A percentile compares a stretch with the other conserved stretches of the same genome.
Evolutionary conservation across 2,888 invertebrate genomes (phyloP).

Genomic region (Platerodrilus igneus): DNA sequence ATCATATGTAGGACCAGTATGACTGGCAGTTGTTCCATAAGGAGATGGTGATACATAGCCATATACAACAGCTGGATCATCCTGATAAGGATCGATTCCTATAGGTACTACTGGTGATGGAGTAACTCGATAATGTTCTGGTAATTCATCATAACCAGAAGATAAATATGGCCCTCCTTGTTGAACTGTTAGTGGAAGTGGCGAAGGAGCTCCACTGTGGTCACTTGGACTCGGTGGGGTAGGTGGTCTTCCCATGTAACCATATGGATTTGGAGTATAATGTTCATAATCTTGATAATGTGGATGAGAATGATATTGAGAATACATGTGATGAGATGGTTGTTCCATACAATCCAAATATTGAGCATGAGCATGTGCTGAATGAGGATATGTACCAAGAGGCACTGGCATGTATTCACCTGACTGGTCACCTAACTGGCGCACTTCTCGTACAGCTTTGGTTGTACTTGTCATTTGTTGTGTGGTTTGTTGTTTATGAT

Average conservation of each 20-base stretch:
- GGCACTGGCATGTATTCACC: conserved; percentile 54
- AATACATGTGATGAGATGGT: conserved; percentile 48
- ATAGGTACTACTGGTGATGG: conserved; percentile 60
- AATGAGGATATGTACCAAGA: conserved; percentile 46
- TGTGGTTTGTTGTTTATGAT: conserved; percentile 64
- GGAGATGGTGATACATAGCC: conserved; percentile 63
- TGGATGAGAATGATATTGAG: conserved; percentile 50
- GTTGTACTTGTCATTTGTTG: conserved; percentile 69
- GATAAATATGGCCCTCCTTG: conserved; percentile 53
- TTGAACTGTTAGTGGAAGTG: conserved; percentile 48
- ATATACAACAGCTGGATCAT: conserved; percentile 60
- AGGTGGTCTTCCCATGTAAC: conserved; percentile 49
- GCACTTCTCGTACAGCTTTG: conserved; percentile 63
- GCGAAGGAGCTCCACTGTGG: conserved; percentile 54
- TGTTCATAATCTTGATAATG: conserved; percentile 58
- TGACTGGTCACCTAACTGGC: conserved; percentile 54
- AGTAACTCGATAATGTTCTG: conserved; percentile 58
- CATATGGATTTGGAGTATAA: conserved; percentile 50
- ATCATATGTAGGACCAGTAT: conserved; percentile 48
- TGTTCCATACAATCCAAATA: conserved; percentile 51
- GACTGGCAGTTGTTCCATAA: conserved; percentile 51
- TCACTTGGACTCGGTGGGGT: conserved; percentile 56
- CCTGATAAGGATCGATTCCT: conserved; percentile 58
- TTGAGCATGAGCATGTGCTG: conserved; percentile 41
- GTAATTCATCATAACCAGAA: conserved; percentile 65